Evolutionary conservation across 2,888 invertebrate genomes (phyloP), one percentile per base, ranked within the genome.

Genomic region (Cheilosia vulpina): DNA sequence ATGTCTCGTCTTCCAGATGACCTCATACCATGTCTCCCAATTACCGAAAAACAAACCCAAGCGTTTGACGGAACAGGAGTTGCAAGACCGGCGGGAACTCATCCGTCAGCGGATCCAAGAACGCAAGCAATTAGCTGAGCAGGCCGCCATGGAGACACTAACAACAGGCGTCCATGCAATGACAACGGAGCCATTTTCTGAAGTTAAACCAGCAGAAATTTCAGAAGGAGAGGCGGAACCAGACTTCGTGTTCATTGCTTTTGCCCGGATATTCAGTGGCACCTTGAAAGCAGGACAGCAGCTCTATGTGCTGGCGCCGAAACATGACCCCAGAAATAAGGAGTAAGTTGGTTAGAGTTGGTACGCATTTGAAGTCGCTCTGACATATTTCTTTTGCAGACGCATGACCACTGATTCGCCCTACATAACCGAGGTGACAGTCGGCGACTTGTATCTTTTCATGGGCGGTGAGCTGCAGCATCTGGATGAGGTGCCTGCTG

Each of bases 211-310:
- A 0, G 21, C 45, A 1, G 72, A 87, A 0, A 50, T 9, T 9
- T 7, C 34, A 24, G 88, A 84, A 6, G 85, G 87, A 34, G 88
- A 88, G 38, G 91, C 92, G 47, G 89, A 89, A 15, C 87, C 89
- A 15, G 91, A 92, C 63, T 94, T 95, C 82, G 94, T 94, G 52
- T 96, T 98, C 90, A 94, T 99, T 87, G 99, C 98, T 0, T 97
- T 99, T 93, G 98, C 98, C 19, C 94, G 99, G 89, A 94, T 99
- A 43, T 99, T 97, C 91, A 98, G 98, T 91, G 99, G 99, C 2
- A 96, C 94, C 69, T 91, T 99, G 43, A 94, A 91, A 87, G 94
- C 93, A 88, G 98, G 97, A 7, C 95, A 96, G 89, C 94, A 95
- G 89, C 92, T 99, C 5, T 98, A 95, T 92, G 96, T 97, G 19